Evolutionary conservation across 2,113 vertebrate species (phyloP).

Genomic region (Salvelinus fontinalis): DNA sequence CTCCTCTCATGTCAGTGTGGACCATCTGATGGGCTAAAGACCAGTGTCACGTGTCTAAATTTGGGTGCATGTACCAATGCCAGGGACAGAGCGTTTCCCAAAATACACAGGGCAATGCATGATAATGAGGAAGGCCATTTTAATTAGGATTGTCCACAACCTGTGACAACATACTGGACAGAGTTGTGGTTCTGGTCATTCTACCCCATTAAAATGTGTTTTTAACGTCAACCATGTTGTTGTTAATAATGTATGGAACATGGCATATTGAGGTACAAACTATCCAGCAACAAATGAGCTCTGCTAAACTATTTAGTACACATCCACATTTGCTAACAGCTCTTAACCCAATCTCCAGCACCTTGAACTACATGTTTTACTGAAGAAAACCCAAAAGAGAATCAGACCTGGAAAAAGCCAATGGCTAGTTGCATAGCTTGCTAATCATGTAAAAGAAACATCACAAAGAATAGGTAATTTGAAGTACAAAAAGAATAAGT

Average conservation of each 20-base stretch:
- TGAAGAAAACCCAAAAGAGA: conserved; percentile 49
- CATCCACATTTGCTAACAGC: no score
- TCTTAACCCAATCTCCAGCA: not conserved
- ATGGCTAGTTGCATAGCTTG: conserved; percentile 69
- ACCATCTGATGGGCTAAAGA: conserved; percentile 78
- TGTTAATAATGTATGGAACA: no score
- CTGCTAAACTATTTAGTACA: no score
- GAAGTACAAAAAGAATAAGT: conserved; percentile 62
- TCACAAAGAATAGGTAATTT: conserved; percentile 81
- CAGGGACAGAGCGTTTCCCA: conserved; percentile 69
- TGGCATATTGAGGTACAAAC: no score
- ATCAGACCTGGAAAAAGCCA: conserved; percentile 68
- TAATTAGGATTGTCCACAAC: conserved; percentile 73
- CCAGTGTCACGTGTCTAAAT: conserved; percentile 77
- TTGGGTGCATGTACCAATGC: conserved; percentile 65
- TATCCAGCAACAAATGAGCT: no score
- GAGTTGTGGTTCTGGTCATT: conserved; percentile 8
- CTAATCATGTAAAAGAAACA: conserved; percentile 80
- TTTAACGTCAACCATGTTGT: no score
- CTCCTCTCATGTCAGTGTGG: conserved; percentile 64
- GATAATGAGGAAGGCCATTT: conserved; percentile 78
- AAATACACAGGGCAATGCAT: conserved; percentile 69
- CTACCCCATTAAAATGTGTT: no score
- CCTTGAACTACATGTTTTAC: conserved; percentile 26
- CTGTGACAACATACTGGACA: conserved; percentile 52